Evolutionary conservation across 2,888 invertebrate genomes (phyloP), one percentile per base, ranked within the genome.

Genomic region (Allophyes oxyacanthae): DNA sequence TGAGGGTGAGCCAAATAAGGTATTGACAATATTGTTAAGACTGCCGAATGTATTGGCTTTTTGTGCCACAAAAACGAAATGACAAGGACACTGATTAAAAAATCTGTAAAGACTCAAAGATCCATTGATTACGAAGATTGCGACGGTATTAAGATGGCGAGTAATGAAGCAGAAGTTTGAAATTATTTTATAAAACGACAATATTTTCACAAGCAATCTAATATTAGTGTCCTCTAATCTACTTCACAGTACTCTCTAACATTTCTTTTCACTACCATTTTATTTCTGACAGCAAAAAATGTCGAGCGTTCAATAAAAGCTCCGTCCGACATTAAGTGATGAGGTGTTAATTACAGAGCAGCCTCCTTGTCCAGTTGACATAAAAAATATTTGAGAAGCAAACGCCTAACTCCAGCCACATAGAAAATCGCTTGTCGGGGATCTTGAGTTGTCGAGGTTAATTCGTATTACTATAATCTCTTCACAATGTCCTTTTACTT

Each of bases 281-380:
- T 45, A 40, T 52, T 42, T 52, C 2, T 20, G 48, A 34, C 41
- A 63, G 14, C 33, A 46, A 68, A 68, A 62, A 72, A 64, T 46
- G 14, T 40, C 0, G n/a, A 44, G 13, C 44, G 44, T 43, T 57
- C 52, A 55, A 34, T 69, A 45, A 61, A 52, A 69, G 49, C 54
- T 32, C n/a, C 20, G 52, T 33, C 54, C 33, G 65, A 64, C 54
- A 61, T 53, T 74, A 61, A 70, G 30, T 61, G 60, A 64, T 61
- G 57, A 64, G 60, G 65, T 60, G 57, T 64, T 71, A 73, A 70
- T 73, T 69, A 74, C 56, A 33, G 55, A 50, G 54, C 38, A 20
- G 51, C 32, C 40, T 41, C 34, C 44, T 52, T 48, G 41, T 59
- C 43, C 32, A 41, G 48, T 44, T 52, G 37, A 53, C 28, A 46